Evolutionary conservation across 2,113 vertebrate genomes (phyloP).

Genomic region (Silurus asotus): DNA sequence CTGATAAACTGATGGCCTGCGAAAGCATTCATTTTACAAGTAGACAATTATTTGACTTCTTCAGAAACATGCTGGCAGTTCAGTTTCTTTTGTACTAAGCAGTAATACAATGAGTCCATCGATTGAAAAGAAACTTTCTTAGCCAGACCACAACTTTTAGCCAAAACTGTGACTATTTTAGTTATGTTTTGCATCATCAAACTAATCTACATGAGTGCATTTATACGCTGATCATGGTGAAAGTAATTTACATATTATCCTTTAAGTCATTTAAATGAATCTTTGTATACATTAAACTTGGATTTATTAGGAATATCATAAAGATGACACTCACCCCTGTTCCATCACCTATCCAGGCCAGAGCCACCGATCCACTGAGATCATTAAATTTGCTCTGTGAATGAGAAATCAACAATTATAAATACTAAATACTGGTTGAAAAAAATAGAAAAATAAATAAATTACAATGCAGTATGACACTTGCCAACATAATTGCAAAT

Average conservation of each 20-base stretch:
- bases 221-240: neutral
- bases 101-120: neutral
- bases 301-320: neutral
- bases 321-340: conserved; percentile 81
- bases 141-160: neutral
- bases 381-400: conserved; percentile 79
- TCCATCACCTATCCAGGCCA: conserved; percentile 91
- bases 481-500: neutral
- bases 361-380: conserved; percentile 83
- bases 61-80: neutral
- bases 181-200: neutral
- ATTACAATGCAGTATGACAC: neutral
- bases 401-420: neutral
- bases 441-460: neutral
- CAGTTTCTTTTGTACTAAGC: neutral
- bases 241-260: neutral
- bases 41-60: neutral
- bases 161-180: neutral
- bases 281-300: neutral
- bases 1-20: neutral
- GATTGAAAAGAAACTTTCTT: neutral
- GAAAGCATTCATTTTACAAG: neutral
- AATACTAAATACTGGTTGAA: neutral
- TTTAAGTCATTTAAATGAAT: neutral
- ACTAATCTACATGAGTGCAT: neutral